Conservation (phyloP, 2,888 invertebrate species). For the Epistrophe grossulariae region DNA sequence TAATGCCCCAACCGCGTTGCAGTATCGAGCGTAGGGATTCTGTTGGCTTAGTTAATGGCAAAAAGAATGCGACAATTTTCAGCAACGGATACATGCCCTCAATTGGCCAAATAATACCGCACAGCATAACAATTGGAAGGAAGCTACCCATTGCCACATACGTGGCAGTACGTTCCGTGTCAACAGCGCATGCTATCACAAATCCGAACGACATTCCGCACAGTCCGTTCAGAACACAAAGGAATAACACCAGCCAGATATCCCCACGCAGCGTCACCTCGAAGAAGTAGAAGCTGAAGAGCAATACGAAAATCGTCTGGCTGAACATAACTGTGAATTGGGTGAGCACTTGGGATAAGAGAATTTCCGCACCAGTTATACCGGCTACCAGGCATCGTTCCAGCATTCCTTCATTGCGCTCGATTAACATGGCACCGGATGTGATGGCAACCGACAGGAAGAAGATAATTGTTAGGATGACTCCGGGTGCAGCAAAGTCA, state of each 20-base stretch:
- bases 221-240: conserved; percentile 92
- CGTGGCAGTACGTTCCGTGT: conserved; percentile 93
- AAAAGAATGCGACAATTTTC: conserved; percentile 88
- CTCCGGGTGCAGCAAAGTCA: conserved; percentile 97
- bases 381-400: conserved; percentile 95
- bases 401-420: conserved; percentile 94
- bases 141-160: conserved; percentile 94
- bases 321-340: conserved; percentile 95
- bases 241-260: conserved; percentile 88
- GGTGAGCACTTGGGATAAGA: conserved; percentile 93
- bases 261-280: conserved; percentile 91
- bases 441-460: conserved; percentile 97
- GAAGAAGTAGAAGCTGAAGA: conserved; percentile 91
- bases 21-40: conserved; percentile 94
- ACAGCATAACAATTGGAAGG: conserved; percentile 92
- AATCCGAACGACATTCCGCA: conserved; percentile 98
- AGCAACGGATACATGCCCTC: conserved; percentile 94
- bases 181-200: conserved; percentile 91
- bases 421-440: conserved; percentile 94
- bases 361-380: conserved; percentile 90
- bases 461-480: conserved; percentile 95
- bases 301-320: conserved; percentile 91
- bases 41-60: conserved; percentile 95
- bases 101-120: conserved; percentile 97
- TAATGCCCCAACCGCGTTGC: conserved; percentile 92